Evolutionary conservation across 2,113 vertebrate genomes (phyloP), one percentile per base, ranked within the genome.

Genomic region (Dromas ardeola): DNA sequence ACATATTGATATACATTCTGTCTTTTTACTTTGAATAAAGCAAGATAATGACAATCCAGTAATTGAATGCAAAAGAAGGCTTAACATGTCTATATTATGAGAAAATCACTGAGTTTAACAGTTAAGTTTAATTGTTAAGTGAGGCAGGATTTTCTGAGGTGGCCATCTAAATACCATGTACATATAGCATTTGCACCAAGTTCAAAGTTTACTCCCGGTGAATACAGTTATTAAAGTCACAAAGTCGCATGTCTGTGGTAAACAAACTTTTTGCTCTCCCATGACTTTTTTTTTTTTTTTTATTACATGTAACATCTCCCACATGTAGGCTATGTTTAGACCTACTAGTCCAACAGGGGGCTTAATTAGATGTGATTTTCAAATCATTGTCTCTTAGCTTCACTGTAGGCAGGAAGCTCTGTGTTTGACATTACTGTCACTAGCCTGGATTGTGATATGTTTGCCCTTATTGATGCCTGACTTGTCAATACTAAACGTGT

Each of bases 21-120:
- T 1, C 29, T 81, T 90, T 93, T 78, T 52, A 83, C 91, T 95
- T 95, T 70, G 78, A 90, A 88, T 70, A 59, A 93, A 97, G 85
- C 81, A 91, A 97, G 82, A 90, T 95, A 93, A 90, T 9, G 30
- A 55, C 84, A 95, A 92, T 73, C 58, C 77, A 95, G 65, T 88
- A 86, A 81, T 19, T 95, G 88, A 93, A 43, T 42, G 70, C 43
- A 94, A 66, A 96, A 83, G 74, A 85, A 95, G 87, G 67, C 43
- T 86, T 85, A 93, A 61, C 5, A 10, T 36, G 9, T 65, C 81
- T 88, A 88, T 84, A 47, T 63, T 73, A 71, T 95, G 83, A 96
- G 66, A 71, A 84, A 84, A 94, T 94, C 47, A 79, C 83, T 84
- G 61, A 47, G 62, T 85, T 81, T 92, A 95, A 90, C 65, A 55